Conservation (phyloP, 92 coral and sea anemone species). For the Epizoanthus rinbou region DNA sequence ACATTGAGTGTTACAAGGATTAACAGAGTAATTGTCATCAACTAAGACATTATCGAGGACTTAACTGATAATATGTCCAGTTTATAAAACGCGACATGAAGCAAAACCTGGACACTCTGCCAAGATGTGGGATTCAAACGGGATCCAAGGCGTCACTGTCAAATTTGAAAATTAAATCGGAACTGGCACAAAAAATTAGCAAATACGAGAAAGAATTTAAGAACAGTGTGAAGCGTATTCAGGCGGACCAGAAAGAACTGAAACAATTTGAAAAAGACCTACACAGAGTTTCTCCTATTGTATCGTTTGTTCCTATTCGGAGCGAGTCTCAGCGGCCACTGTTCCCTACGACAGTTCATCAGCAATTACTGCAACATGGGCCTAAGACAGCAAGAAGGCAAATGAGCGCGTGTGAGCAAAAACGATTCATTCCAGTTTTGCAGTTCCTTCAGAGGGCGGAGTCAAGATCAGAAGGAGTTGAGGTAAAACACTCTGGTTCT, state of each 20-base stretch:
- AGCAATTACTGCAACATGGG: background rate
- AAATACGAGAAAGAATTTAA: conserved; percentile 46
- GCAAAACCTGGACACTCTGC: too few relatives aligned
- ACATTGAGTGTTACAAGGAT: too few relatives aligned
- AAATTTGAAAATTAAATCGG: conserved; percentile 31
- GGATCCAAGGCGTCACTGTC: background rate
- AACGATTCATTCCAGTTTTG: too few relatives aligned
- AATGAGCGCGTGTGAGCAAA: too few relatives aligned
- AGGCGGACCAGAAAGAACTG: conserved; percentile 35
- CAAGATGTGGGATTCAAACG: too few relatives aligned
- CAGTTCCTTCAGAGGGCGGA: background rate
- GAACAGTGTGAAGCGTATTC: conserved; percentile 37
- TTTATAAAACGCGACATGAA: too few relatives aligned
- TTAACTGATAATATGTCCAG: too few relatives aligned
- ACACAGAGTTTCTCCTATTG: conserved; percentile 31
- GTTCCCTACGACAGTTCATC: background rate
- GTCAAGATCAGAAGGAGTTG: background rate
- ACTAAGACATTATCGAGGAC: too few relatives aligned
- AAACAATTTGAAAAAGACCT: conserved; percentile 47
- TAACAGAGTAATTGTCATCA: too few relatives aligned
- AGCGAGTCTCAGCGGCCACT: conserved; percentile 6
- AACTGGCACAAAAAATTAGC: conserved; percentile 30
- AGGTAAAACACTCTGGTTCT: background rate
- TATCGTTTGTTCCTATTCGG: background rate
- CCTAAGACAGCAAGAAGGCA: background rate